A percentile compares a stretch with the other conserved stretches of the same genome.
Evolutionary conservation across 2,888 invertebrate genomes (phyloP).

Genomic region (Thyatira batis): DNA sequence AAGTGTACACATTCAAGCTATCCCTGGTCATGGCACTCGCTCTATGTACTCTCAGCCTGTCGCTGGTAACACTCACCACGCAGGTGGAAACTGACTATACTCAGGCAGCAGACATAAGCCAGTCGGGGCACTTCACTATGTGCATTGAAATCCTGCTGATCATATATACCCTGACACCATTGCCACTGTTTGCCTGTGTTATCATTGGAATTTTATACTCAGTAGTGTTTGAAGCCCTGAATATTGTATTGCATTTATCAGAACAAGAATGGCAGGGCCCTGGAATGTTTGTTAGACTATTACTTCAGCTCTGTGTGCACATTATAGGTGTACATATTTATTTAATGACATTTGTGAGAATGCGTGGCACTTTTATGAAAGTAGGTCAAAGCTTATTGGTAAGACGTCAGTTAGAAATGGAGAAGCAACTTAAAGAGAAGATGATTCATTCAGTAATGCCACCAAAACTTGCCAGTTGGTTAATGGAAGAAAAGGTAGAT

Average conservation of each 20-base stretch:
- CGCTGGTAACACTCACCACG: conserved; percentile 82
- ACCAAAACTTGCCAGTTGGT: conserved; percentile 93
- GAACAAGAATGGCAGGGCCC: conserved; percentile 80
- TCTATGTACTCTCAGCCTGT: conserved; percentile 87
- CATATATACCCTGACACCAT: conserved; percentile 95
- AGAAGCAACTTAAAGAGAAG: conserved; percentile 96
- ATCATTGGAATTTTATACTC: conserved; percentile 91
- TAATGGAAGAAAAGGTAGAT: conserved; percentile 90
- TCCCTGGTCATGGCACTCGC: conserved; percentile 88
- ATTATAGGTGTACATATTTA: conserved; percentile 96
- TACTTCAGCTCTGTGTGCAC: conserved; percentile 95
- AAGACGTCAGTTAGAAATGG: conserved; percentile 93
- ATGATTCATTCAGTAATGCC: conserved; percentile 99
- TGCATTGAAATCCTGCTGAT: conserved; percentile 94
- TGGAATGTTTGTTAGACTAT: conserved; percentile 85
- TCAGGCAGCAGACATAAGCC: conserved; percentile 85
- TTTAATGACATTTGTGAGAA: conserved; percentile 95
- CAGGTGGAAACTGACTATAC: conserved; percentile 76
- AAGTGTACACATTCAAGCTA: conserved; percentile 85
- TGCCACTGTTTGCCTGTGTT: conserved; percentile 93
- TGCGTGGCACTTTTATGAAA: conserved; percentile 98
- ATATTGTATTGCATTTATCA: conserved; percentile 75
- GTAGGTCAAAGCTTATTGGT: conserved; percentile 96
- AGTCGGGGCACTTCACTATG: conserved; percentile 91
- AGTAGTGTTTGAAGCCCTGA: conserved; percentile 91